Evolutionary conservation across 1,140 invertebrate species (phyloP), one percentile per base, ranked within the genome.

Genomic region (Dinothrombium tinctorium): DNA sequence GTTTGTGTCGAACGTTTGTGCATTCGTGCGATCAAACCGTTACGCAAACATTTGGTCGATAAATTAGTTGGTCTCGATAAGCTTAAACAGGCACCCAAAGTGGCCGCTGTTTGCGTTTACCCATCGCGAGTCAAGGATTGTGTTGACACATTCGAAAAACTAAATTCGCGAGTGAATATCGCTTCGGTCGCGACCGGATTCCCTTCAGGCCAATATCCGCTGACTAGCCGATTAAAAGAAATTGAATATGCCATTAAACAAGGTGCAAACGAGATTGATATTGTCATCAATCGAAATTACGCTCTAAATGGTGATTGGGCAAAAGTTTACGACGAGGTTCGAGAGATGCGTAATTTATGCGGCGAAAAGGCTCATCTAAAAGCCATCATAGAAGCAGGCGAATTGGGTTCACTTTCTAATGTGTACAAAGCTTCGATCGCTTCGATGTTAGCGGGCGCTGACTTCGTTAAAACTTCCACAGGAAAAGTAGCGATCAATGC

Each of bases 401-500:
- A 98, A 63, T 64, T 95, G 12, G 74, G 72, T n/a, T 71, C 68
- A 37, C 68, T 87, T 56, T 66, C 69, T 40, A 89, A 92, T 65
- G 71, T 74, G n/a, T 92, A 92, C 54, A 77, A 75, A 48, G 47
- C 46, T 15, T 24, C 15, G 6, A 38, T 45, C 37, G 28, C 29
- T 8, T 20, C 42, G 3, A 50, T 45, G 38, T 29, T 50, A 25
- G 41, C 49, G 17, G 67, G 89, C 17, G 73, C 84, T 23, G 80
- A 98, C 65, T 98, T 98, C 54, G 95, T 99, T 38, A 99, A 99
- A 61, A 98, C 92, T 21, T 96, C 89, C 0, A 99, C 94, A 2
- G 92, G 90, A 33, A 98, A 98, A 63, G 94, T 98, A 64, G 57
- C 66, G 12, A 71, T 90, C 0, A 98, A 98, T 69, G 90, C 92